These are phyloP conservation scores for Trichogramma dendrolimi DNA, from an alignment of 2,888 invertebrate species.

Conservation along the genomic window DNA sequence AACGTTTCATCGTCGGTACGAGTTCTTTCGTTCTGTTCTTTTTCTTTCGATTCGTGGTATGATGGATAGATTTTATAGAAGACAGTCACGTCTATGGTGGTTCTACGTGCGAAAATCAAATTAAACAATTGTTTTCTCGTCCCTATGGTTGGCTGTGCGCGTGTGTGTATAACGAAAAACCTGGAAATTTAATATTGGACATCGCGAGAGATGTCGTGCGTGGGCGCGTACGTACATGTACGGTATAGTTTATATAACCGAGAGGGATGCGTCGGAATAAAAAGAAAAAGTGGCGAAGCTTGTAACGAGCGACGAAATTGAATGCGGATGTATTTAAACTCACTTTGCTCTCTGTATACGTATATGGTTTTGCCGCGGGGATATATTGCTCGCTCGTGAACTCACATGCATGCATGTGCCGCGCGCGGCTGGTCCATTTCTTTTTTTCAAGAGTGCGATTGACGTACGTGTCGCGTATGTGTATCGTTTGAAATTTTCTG, in stretches of 20 bases:
- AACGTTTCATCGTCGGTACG: background rate
- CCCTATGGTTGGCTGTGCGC: slow-evolving; percentile 36
- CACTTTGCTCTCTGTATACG: slow-evolving; percentile 4
- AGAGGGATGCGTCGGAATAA: slow-evolving; percentile 6
- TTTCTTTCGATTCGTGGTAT: slow-evolving; percentile 4
- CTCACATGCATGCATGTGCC: too few relatives aligned
- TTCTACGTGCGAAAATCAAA: slow-evolving; percentile 34
- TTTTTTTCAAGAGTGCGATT: too few relatives aligned
- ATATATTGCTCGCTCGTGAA: too few relatives aligned
- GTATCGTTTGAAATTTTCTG: too few relatives aligned
- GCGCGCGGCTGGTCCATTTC: too few relatives aligned
- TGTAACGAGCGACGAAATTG: slow-evolving; percentile 24
- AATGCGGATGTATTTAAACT: slow-evolving; percentile 26
- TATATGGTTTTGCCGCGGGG: too few relatives aligned
- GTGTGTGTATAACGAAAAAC: background rate
- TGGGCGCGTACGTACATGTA: background rate
- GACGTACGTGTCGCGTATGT: too few relatives aligned
- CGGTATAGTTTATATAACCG: too few relatives aligned
- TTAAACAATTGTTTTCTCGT: slow-evolving; percentile 51
- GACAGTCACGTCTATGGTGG: too few relatives aligned
- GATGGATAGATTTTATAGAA: background rate
- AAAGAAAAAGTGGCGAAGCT: background rate
- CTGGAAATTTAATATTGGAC: background rate
- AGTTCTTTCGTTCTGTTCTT: background rate
- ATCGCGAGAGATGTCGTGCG: background rate